phyloP scores from a whole-genome alignment of 2,113 vertebrate species.

The Trachemys scripta region DNA sequence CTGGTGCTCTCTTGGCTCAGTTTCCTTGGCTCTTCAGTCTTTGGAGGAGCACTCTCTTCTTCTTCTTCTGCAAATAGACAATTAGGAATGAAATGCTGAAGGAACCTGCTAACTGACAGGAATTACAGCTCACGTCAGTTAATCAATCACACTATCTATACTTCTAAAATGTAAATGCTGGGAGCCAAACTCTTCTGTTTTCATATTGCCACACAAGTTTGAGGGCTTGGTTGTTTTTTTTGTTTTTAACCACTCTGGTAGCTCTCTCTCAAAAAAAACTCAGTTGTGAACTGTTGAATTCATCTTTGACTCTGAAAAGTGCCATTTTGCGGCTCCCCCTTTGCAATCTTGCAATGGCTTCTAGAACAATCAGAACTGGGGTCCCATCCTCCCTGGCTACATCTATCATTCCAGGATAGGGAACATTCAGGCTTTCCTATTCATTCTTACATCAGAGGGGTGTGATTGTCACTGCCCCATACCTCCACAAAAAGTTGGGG shows the following conservation, averaged over 20 bases:
- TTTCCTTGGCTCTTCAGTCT: constrained; percentile 44
- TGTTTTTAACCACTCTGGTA: constrained; percentile 41
- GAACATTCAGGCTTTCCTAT: not conserved
- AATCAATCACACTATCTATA: constrained; percentile 2
- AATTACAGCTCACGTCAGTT: not conserved
- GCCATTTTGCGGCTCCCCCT: not conserved
- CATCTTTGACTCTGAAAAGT: not conserved
- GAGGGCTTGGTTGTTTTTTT: not conserved
- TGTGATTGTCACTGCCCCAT: not conserved
- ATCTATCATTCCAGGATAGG: constrained; percentile 2
- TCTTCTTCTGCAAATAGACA: constrained; percentile 80
- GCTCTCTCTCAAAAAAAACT: constrained; percentile 44
- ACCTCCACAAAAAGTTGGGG: not conserved
- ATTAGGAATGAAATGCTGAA: constrained; percentile 35
- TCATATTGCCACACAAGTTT: constrained; percentile 11
- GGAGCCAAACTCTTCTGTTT: constrained; percentile 11
- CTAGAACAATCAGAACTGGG: not conserved
- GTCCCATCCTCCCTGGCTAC: not conserved
- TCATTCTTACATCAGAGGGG: not conserved
- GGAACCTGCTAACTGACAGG: not conserved
- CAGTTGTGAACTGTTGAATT: constrained; percentile 36
- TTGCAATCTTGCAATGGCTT: constrained; percentile 33
- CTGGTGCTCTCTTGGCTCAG: constrained; percentile 34
- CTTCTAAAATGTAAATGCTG: not conserved
- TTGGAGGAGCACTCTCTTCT: constrained; percentile 33